These are phyloP conservation scores for Melolontha melolontha DNA, from an alignment of 2,888 invertebrate species.

Conservation along the genomic window DNA sequence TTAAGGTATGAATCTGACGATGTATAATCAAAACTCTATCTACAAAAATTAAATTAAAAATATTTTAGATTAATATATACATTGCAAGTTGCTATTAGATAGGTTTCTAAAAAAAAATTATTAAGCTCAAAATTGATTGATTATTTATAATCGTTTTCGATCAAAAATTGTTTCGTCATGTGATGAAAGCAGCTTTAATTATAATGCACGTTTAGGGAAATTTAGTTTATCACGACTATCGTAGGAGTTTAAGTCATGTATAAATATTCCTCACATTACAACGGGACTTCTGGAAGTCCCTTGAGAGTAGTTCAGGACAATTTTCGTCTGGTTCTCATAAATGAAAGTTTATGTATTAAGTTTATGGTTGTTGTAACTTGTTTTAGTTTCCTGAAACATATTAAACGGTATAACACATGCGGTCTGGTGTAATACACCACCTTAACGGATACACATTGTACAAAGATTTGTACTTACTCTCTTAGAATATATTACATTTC, in stretches of 20 bases:
- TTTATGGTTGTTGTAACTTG: constrained; percentile 46
- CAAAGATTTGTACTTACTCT: constrained; percentile 31
- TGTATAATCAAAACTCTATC: too few relatives aligned
- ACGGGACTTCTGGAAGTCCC: constrained; percentile 44
- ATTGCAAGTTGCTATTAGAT: too few relatives aligned
- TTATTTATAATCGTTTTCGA: too few relatives aligned
- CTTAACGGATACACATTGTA: constrained; percentile 3
- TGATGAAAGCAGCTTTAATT: constrained; percentile 5
- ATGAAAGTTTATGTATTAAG: constrained; percentile 48
- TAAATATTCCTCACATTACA: constrained; percentile 39
- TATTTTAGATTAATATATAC: too few relatives aligned
- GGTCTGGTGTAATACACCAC: constrained; percentile 18
- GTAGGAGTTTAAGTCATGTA: constrained; percentile 26
- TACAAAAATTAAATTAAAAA: too few relatives aligned
- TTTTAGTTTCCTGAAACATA: constrained; percentile 43
- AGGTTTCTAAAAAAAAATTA: too few relatives aligned
- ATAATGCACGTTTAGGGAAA: constrained; percentile 29
- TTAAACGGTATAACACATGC: constrained; percentile 39
- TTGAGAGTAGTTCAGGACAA: constrained; percentile 47
- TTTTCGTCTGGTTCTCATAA: constrained; percentile 49
- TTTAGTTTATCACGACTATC: constrained; percentile 15
- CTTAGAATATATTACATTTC: constrained; percentile 14
- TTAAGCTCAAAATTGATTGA: too few relatives aligned
- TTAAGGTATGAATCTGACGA: too few relatives aligned
- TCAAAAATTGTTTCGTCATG: constrained; percentile 9